A percentile compares a stretch with the other conserved stretches of the same genome.
Conservation (phyloP, 2,888 invertebrate genomes). For the Phortica okadai region DNA sequence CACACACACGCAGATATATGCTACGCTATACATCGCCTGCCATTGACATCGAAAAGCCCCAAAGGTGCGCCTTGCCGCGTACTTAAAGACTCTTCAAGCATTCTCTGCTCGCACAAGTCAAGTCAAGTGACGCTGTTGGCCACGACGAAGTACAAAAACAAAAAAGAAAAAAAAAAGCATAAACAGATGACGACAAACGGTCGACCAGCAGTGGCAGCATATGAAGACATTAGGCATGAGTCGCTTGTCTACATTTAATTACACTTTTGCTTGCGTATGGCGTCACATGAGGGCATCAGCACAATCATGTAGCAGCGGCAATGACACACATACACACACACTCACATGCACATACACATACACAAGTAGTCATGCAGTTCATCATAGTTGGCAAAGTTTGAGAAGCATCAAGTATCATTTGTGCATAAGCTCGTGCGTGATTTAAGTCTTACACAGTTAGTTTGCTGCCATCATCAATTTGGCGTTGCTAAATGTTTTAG, state of each 20-base stretch:
- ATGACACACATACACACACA: slow-evolving; percentile 20
- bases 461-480: not conserved
- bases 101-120: no score
- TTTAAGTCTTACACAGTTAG: not conserved
- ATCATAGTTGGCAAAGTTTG: slow-evolving; percentile 35
- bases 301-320: not conserved
- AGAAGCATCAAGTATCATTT: slow-evolving; percentile 40
- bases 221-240: not conserved
- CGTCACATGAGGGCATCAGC: no score
- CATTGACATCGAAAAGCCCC: no score
- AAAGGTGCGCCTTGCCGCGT: no score
- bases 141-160: no score
- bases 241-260: slow-evolving; percentile 61
- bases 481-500: not conserved
- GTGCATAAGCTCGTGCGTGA: slow-evolving; percentile 36
- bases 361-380: not conserved
- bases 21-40: not conserved
- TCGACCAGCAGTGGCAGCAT: no score
- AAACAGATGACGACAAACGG: not conserved
- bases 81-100: no score
- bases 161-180: no score
- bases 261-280: slow-evolving; percentile 46
- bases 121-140: no score
- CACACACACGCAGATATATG: not conserved
- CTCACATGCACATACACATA: slow-evolving; percentile 29